A percentile compares a stretch with the other conserved stretches of the same genome.
Evolutionary conservation across 2,888 invertebrate genomes (phyloP).

Genomic region (Drosophila lutescens): DNA sequence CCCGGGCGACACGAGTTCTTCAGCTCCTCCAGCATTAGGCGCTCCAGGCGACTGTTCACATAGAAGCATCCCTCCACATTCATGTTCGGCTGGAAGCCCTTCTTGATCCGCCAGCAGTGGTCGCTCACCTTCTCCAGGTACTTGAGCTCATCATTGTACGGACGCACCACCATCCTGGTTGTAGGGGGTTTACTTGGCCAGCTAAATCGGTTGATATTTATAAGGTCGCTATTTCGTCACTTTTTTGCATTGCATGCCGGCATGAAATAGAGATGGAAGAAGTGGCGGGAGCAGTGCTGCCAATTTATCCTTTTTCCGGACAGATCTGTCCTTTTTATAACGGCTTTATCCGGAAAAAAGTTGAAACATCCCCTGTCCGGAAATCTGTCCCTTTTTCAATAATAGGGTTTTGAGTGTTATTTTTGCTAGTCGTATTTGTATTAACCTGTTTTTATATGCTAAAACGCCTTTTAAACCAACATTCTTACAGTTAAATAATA

Average conservation of each 20-base stretch:
- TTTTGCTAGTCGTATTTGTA: too few species aligned
- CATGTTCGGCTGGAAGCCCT: conserved; percentile 99
- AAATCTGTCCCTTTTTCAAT: too few species aligned
- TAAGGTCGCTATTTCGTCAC: conserved; percentile 13
- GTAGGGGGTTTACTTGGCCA: not conserved
- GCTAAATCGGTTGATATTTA: conserved; percentile 9
- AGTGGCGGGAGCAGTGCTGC: too few species aligned
- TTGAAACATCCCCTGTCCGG: too few species aligned
- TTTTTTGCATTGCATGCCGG: conserved; percentile 22
- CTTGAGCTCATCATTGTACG: conserved; percentile 96
- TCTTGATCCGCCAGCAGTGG: conserved; percentile 96
- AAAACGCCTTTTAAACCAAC: too few species aligned
- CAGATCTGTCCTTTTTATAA: too few species aligned
- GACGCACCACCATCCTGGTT: conserved; percentile 92
- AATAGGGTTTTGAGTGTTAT: too few species aligned
- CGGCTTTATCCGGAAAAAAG: too few species aligned
- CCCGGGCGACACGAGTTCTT: conserved; percentile 95
- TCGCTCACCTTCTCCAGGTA: conserved; percentile 95
- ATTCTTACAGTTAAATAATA: too few species aligned
- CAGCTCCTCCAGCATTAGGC: conserved; percentile 98
- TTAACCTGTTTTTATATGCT: too few species aligned
- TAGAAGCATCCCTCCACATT: conserved; percentile 99
- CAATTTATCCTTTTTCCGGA: too few species aligned
- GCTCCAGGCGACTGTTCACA: conserved; percentile 95
- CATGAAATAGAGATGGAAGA: conserved; percentile 3